Evolutionary conservation across 2,888 invertebrate species (phyloP).

Genomic region (Carpatolechia fugitivella): DNA sequence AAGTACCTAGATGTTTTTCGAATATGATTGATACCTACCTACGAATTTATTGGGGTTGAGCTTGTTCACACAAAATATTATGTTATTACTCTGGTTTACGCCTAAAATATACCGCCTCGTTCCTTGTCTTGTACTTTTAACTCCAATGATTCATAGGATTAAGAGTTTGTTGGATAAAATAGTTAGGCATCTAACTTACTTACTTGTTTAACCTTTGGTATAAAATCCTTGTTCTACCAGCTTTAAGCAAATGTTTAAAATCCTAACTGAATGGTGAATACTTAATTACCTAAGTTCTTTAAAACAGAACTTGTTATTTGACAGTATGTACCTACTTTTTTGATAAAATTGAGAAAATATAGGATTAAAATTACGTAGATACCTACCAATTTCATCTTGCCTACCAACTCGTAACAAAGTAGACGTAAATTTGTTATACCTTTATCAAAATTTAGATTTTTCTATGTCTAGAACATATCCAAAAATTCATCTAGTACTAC

Average conservation of each 20-base stretch:
- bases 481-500: slow-evolving; percentile 22
- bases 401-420: slow-evolving; percentile 8
- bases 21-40: background rate
- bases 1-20: slow-evolving; percentile 1
- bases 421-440: slow-evolving; percentile 15
- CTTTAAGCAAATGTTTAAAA: slow-evolving; percentile 23
- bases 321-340: slow-evolving; percentile 1
- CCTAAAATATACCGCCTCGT: background rate
- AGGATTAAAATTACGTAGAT: too few relatives aligned
- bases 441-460: slow-evolving; percentile 6
- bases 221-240: slow-evolving; percentile 3
- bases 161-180: slow-evolving; percentile 14
- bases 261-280: slow-evolving; percentile 44
- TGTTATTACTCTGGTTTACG: background rate
- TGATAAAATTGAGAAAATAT: too few relatives aligned
- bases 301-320: too few relatives aligned
- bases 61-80: background rate
- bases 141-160: background rate
- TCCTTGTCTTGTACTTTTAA: background rate
- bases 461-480: slow-evolving; percentile 10
- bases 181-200: background rate
- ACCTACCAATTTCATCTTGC: background rate
- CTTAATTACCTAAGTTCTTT: too few relatives aligned
- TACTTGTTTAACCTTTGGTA: background rate
- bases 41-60: background rate